Base-by-base conservation (phyloP, 1,140 invertebrate species). In the Harpegnathos saltator region DNA sequence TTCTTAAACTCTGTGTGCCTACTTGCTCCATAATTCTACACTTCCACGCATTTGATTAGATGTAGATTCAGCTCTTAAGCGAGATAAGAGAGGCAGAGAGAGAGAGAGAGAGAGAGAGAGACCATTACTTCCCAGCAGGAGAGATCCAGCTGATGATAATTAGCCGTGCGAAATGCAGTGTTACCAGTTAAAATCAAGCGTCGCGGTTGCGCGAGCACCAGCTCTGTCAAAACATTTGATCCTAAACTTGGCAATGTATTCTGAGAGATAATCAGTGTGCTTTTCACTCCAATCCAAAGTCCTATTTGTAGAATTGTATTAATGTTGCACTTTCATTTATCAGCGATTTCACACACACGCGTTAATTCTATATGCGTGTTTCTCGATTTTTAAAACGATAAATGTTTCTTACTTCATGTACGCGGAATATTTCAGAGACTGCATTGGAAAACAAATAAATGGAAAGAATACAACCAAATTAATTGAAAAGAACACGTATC, bases 31-130 rank as follows among this genome's bases (percentile, higher is more conserved):
- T 77, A 78, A 69, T 56, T 68, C 62, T 68, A 68, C 26, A 78
- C 29, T n/a, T 66, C n/a, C 26, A 44, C 15, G n/a, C 63, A 56
- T 78, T 33, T 78, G 75, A 69, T 78, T 78, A 68, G 22, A 68
- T 24, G 74, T 68, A 56, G 50, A 78, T 78, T 78, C 17, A 75
- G 29, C 38, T n/a, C n/a, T 66, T 68, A 78, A 44, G 63, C 50
- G 26, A 78, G n/a, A 56, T 11, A 19, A 29, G 24, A 29, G 5
- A n/a, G n/a, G n/a, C n/a, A n/a, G n/a, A n/a, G n/a, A n/a, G n/a
- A n/a, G n/a, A n/a, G n/a, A n/a, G n/a, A n/a, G n/a, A n/a, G n/a
- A n/a, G n/a, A n/a, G n/a, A n/a, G n/a, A 44, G 48, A 58, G 52
- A 14, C 3, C 33, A 68, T 68, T 78, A 68, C 26, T 24, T 69